Evolutionary conservation across 2,797 vertebrate species (phyloP), one percentile per base, ranked within the genome.

Genomic region (Eospalax fontanierii): DNA sequence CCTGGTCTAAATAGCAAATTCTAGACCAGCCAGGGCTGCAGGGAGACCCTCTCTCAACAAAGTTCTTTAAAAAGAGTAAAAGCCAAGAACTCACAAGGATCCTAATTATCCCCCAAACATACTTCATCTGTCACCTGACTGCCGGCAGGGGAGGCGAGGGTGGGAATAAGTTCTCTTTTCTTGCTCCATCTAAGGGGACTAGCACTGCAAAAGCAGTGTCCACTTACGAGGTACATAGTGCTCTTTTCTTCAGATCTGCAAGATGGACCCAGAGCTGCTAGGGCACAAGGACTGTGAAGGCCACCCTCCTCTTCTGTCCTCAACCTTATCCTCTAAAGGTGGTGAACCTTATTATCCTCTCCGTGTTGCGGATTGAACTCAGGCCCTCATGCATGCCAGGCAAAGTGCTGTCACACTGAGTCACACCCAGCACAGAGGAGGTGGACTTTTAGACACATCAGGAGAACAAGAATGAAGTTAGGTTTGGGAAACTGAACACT

Each of bases 71-170:
- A n/a, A n/a, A n/a, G n/a, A n/a, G 9, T 54, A 70, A 61, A 75
- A 90, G 73, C 24, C 73, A 86, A 33, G 38, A 87, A 30, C 50
- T 89, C 84, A 43, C 54, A 90, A 61, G 73, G 21, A 33, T 88
- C 59, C 94, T 71, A 93, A 90, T 65, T 46, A 63, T 30, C 35
- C 38, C 28, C 35, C 40, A 71, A 70, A 22, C 43, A 81, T 3
- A 75, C 7, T 87, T 5, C 70, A 91, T 91, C 85, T 4, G 70
- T 10, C 1, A n/a, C 61, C 7, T 85, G 19, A 14, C 50, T 86
- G 50, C 68, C 35, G 14, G 16, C 38, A 8, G n/a, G n/a, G n/a
- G n/a, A n/a, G n/a, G n/a, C n/a, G n/a, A n/a, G n/a, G n/a, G n/a
- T n/a, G 30, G 76, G 71, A 82, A 65, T 59, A 54, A 74, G 0